These are phyloP conservation scores for Acrossocheilus fasciatus DNA, from an alignment of 2,797 vertebrate species.

Conservation along the genomic window DNA sequence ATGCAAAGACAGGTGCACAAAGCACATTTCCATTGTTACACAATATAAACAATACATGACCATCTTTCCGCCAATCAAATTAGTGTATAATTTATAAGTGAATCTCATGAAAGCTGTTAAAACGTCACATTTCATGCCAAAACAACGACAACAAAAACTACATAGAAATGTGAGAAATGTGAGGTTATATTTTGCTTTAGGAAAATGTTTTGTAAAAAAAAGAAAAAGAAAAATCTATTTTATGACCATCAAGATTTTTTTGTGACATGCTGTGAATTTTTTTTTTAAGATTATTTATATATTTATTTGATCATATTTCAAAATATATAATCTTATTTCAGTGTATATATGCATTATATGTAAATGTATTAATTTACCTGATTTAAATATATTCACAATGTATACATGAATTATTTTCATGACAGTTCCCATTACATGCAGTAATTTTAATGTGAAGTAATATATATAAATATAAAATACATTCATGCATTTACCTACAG, in stretches of 20 bases:
- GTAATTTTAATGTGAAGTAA: too few relatives aligned
- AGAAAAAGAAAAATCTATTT: not conserved
- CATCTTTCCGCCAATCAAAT: not conserved
- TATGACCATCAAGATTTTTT: too few relatives aligned
- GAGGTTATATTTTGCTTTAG: not conserved
- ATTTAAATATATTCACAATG: too few relatives aligned
- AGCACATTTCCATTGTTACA: conserved; percentile 16
- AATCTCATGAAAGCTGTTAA: not conserved
- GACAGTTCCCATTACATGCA: not conserved
- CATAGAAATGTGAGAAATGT: not conserved
- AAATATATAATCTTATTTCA: not conserved
- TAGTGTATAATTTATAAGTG: not conserved
- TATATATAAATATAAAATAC: too few relatives aligned
- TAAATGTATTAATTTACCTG: not conserved
- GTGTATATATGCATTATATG: not conserved
- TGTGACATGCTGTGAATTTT: too few relatives aligned
- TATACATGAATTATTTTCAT: not conserved
- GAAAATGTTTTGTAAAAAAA: too few relatives aligned
- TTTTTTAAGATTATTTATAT: not conserved
- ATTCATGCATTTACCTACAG: too few relatives aligned
- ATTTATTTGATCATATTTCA: not conserved
- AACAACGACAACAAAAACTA: not conserved
- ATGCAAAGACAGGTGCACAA: conserved; percentile 28
- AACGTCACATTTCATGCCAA: not conserved
- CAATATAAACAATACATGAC: not conserved